Base-by-base conservation (phyloP, 2,113 vertebrate genomes). In the Anoplopoma fimbria region DNA sequence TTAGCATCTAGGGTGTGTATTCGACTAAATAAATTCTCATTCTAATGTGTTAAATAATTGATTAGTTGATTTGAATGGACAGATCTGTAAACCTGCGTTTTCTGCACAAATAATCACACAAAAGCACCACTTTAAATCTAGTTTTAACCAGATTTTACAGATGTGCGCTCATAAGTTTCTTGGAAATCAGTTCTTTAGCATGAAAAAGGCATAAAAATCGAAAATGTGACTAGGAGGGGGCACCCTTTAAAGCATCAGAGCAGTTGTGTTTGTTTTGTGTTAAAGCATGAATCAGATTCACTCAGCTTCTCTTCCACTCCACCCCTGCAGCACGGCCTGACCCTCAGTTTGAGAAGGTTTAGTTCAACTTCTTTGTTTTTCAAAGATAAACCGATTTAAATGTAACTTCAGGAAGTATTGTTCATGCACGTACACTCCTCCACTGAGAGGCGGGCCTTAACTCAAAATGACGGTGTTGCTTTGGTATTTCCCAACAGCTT, bases 401-500 rank as follows among this genome's bases (percentile, higher is more conserved):
- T 40, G 12, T 42, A 51, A 79, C 61, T 25, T 45, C 9, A 58
- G 33, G 45, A 82, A 80, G 40, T 19, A 12, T 31, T 62, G n/a
- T 75, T 71, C 40, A 40, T 69, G 58, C 57, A n/a, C n/a, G n/a
- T 9, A 49, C 49, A 1, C 65, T 87, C 72, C 33, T 77, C 65
- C 29, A 23, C 57, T 31, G 57, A 79, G 79, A 71, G 88, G 84
- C 45, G 65, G 75, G 82, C 77, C 79, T 75, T 29, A 69, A 33
- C 61, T 83, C 34, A 72, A 65, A 71, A 87, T 90, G 89, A 93
- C 87, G 65, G 67, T 58, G 86, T n/a, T 8, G 69, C 84, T 87
- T 81, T 90, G 93, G 90, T 89, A 92, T 94, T 91, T 93, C 86
- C 81, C 85, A 91, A 80, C 93, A 94, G 92, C 93, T 94, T 91